Conservation (phyloP, 2,888 invertebrate genomes). For the Parnassius orleans region DNA sequence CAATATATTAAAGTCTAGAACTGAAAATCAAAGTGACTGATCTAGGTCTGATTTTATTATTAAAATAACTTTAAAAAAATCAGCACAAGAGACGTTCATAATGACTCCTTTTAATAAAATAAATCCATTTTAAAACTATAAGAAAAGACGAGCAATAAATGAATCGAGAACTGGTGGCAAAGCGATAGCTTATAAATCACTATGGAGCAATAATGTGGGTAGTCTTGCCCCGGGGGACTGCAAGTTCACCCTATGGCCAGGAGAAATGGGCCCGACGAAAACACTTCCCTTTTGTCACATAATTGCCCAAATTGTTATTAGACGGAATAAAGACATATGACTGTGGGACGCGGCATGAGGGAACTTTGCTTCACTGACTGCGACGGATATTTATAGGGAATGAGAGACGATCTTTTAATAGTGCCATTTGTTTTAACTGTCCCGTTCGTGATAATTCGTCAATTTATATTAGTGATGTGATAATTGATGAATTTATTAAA, state of each 20-base stretch:
- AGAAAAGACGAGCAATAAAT: background rate
- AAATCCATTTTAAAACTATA: background rate
- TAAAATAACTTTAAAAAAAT: too few species aligned
- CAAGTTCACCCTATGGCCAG: conserved; percentile 29
- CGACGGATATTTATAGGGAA: conserved; percentile 38
- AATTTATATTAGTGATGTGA: conserved; percentile 14
- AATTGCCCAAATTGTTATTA: conserved; percentile 80
- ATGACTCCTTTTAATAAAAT: too few species aligned
- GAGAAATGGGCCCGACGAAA: conserved; percentile 65
- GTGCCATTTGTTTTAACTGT: conserved; percentile 55
- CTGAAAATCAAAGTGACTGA: too few species aligned
- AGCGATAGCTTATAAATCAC: conserved; percentile 68
- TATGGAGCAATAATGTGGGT: conserved; percentile 71
- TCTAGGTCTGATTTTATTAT: too few species aligned
- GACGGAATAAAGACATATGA: conserved; percentile 79
- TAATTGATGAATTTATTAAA: background rate
- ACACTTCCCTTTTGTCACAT: conserved; percentile 78
- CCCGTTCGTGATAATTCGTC: conserved; percentile 26
- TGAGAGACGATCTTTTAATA: conserved; percentile 76
- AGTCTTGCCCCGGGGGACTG: conserved; percentile 54
- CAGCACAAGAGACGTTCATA: too few species aligned
- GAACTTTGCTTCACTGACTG: conserved; percentile 36
- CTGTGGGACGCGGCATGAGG: conserved; percentile 42
- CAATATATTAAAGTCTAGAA: too few species aligned
- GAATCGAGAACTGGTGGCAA: conserved; percentile 50